phyloP scores from a whole-genome alignment of 2,797 vertebrate genomes.

The Aldrovandia affinis region DNA sequence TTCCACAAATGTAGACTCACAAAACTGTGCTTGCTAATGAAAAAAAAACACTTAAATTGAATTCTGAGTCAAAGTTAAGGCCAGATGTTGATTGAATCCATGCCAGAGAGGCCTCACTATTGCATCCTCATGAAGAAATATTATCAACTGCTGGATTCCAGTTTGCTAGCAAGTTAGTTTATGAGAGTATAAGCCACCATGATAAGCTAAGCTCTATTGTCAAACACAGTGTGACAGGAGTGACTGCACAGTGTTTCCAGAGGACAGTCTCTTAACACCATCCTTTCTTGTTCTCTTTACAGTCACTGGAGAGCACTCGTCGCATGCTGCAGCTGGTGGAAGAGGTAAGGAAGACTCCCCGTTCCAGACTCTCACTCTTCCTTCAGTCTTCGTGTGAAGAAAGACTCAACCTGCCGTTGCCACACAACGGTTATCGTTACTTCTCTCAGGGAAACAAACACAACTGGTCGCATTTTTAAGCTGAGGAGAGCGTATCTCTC shows the following conservation, averaged over 20 bases:
- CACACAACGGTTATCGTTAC: background rate
- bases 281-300: slow-evolving; percentile 45
- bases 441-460: background rate
- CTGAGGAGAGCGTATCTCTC: background rate
- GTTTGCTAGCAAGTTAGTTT: background rate
- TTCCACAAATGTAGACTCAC: too few species aligned
- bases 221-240: background rate
- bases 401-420: background rate
- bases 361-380: background rate
- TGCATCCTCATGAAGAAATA: background rate
- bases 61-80: background rate
- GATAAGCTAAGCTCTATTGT: background rate
- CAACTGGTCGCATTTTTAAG: background rate
- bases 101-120: background rate
- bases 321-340: slow-evolving; percentile 98
- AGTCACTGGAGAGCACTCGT: slow-evolving; percentile 98
- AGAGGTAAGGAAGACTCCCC: slow-evolving; percentile 69
- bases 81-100: background rate
- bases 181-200: background rate
- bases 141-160: background rate
- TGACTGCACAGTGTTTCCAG: background rate
- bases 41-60: background rate
- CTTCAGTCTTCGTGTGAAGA: background rate
- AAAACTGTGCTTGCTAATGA: background rate
- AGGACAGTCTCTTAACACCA: slow-evolving; percentile 34